phyloP scores from a whole-genome alignment of 2,113 vertebrate species.

The Rhodinocichla rosea region DNA sequence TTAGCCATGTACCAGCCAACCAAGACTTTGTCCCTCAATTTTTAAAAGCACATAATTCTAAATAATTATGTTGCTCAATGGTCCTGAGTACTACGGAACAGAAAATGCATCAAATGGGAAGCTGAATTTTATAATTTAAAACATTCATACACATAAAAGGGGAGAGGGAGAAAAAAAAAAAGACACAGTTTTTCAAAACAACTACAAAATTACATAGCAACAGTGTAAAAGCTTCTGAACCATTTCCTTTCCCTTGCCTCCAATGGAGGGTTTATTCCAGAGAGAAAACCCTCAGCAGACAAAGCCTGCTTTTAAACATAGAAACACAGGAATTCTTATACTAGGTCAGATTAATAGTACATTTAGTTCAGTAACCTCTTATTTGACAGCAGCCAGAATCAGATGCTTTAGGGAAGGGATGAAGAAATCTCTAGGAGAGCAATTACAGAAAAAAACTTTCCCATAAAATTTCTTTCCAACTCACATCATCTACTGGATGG shows the following conservation, averaged over 20 bases:
- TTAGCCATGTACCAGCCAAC: background rate
- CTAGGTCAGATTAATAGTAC: conserved; percentile 47
- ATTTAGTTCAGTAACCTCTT: conserved; percentile 57
- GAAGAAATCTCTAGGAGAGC: conserved; percentile 53
- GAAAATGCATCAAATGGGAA: background rate
- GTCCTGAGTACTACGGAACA: background rate
- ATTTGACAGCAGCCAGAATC: conserved; percentile 45
- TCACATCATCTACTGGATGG: conserved; percentile 4
- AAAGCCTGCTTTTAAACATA: conserved; percentile 42
- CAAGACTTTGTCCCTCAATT: background rate
- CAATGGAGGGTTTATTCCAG: conserved; percentile 23
- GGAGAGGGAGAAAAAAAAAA: background rate
- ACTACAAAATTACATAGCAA: conserved; percentile 42
- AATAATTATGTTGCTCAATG: background rate
- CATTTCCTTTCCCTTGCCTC: conserved; percentile 16
- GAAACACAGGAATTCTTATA: conserved; percentile 40
- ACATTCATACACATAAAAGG: background rate
- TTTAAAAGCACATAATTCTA: conserved; percentile 20
- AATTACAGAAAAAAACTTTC: conserved; percentile 51
- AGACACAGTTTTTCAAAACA: background rate
- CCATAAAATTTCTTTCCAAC: conserved; percentile 56
- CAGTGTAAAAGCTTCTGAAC: conserved; percentile 29
- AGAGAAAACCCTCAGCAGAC: conserved; percentile 25
- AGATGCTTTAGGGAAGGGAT: conserved; percentile 49
- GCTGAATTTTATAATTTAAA: conserved; percentile 16